Evolutionary conservation across 2,888 invertebrate species (phyloP), one percentile per base, ranked within the genome.

Genomic region (Cepaea hortensis): DNA sequence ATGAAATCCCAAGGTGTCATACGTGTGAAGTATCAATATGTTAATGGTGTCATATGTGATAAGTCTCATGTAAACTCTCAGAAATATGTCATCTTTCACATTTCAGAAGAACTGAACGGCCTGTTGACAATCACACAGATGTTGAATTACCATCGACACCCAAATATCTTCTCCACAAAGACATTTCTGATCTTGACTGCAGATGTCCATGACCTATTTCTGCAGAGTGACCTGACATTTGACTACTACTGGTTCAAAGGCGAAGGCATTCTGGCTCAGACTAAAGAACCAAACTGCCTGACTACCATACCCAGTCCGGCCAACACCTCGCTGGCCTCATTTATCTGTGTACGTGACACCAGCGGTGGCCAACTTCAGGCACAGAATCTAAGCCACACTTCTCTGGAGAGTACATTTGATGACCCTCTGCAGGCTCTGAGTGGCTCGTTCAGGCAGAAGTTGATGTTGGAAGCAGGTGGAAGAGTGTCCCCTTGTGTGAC

Each of bases 101-200:
- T 87, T 86, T 23, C 88, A 90, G 90, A 87, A 48, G n/a, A 48
- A 15, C 62, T 90, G 23, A 90, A 90, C 87, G 90, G 90, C 3
- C 84, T 87, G 20, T 48, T 89, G 35, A 61, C 61, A 15, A 23
- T 89, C 9, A 84, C 76, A 15, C 90, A 90, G 76, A 61, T 77
- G 18, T 80, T 89, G 18, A 81, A 82, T 13, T 88, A 88, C 83
- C 88, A 89, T 35, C 89, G 89, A 77, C 35, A 84, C 13, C 81
- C 81, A 35, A 35, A 85, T 65, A 83, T 83, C 3, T 90, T 90
- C 72, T 87, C 90, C n/a, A 90, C 90, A 11, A 76, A 85, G 4
- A 84, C 86, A 65, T 68, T 80, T 13, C 73, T 90, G 20, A 68
- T 55, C 48, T 72, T 90, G 7, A 80, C 75, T 46, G 84, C 88